A percentile compares a stretch with the other conserved stretches of the same genome.
Conservation (phyloP, 2,888 invertebrate genomes). For the Poecilobothrus nobilitatus region DNA sequence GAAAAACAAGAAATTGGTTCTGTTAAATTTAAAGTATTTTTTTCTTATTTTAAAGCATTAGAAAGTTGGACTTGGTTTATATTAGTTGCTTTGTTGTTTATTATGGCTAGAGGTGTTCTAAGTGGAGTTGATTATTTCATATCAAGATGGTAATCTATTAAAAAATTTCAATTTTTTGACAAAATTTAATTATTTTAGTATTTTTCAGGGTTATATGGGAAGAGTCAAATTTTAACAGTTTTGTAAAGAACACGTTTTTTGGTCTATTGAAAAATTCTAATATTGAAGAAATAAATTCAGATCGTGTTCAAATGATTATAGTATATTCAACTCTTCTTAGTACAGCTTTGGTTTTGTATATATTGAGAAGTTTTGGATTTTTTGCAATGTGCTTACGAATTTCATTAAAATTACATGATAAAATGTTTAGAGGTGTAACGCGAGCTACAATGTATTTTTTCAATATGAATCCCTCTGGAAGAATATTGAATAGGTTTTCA, state of each 20-base stretch:
- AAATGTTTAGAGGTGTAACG: slow-evolving; percentile 62
- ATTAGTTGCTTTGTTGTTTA: slow-evolving; percentile 39
- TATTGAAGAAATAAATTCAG: not conserved
- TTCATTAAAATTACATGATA: slow-evolving; percentile 60
- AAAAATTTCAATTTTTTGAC: not conserved
- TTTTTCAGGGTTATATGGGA: slow-evolving; percentile 25
- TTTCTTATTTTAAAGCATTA: slow-evolving; percentile 46
- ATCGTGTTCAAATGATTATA: slow-evolving; percentile 19
- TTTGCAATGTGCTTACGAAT: slow-evolving; percentile 61
- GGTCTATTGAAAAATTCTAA: not conserved
- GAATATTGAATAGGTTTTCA: slow-evolving; percentile 58
- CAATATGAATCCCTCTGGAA: slow-evolving; percentile 64
- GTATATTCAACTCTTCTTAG: slow-evolving; percentile 19
- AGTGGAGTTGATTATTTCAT: slow-evolving; percentile 61
- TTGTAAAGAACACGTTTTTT: not conserved
- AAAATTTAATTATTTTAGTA: not conserved
- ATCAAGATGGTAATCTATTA: slow-evolving; percentile 50
- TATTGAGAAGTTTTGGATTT: slow-evolving; percentile 51
- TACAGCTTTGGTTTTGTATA: slow-evolving; percentile 40
- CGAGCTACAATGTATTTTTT: slow-evolving; percentile 68
- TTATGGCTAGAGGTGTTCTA: slow-evolving; percentile 51
- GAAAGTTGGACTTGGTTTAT: slow-evolving; percentile 36
- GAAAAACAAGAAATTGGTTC: slow-evolving; percentile 51
- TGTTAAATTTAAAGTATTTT: slow-evolving; percentile 49
- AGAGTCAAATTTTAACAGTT: slow-evolving; percentile 12